Percentiles rank a stretch among this genome's conserved stretches.
Conservation (phyloP, 2,888 invertebrate genomes). For the Pandemis cinnamomeana region DNA sequence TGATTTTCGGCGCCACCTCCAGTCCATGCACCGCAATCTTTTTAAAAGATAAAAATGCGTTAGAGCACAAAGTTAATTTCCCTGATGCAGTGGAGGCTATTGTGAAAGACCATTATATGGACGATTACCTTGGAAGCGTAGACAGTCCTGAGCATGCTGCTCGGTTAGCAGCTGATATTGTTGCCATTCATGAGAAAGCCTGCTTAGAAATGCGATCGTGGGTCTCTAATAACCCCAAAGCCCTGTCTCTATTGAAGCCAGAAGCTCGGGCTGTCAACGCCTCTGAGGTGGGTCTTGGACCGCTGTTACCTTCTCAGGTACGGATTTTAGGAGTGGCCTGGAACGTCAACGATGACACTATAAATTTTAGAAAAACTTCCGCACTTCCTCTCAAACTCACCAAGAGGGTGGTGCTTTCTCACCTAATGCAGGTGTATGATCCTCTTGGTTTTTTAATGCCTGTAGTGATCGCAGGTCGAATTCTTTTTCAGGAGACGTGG, state of each 20-base stretch:
- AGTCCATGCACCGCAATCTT: neutral
- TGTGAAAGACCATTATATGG: neutral
- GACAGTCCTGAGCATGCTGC: neutral
- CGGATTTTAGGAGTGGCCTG: neutral
- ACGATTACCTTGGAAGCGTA: neutral
- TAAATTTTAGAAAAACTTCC: neutral
- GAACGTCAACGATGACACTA: neutral
- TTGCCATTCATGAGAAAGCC: neutral
- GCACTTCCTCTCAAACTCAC: neutral
- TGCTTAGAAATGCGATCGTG: neutral
- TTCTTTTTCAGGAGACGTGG: neutral
- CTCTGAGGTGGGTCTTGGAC: neutral
- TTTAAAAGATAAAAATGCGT: neutral
- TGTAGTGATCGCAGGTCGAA: neutral
- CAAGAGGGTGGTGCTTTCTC: neutral
- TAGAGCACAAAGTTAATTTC: neutral
- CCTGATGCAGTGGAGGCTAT: neutral
- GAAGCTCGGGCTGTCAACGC: neutral
- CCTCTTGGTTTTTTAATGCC: neutral
- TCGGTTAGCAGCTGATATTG: neutral
- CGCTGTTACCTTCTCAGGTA: neutral
- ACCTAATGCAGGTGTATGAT: neutral
- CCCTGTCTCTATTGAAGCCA: neutral
- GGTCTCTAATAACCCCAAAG: neutral
- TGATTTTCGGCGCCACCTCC: neutral